phyloP scores from a whole-genome alignment of 2,888 invertebrate species.

The Aphidius colemani region DNA sequence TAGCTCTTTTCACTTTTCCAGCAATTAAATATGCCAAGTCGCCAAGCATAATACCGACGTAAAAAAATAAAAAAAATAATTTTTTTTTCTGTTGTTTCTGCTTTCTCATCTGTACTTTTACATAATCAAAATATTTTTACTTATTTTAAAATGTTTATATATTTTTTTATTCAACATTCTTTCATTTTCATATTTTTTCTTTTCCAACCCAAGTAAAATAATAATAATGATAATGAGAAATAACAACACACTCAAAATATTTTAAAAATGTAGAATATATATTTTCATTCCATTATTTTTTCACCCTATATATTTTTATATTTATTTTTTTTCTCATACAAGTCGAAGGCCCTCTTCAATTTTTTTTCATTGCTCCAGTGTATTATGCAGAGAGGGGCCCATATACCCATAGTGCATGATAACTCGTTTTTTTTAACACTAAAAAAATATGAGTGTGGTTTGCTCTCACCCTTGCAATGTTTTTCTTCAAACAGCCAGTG shows the following conservation, averaged over 20 bases:
- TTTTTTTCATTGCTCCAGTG: slow-evolving; percentile 33
- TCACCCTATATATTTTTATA: background rate
- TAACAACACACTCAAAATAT: no score
- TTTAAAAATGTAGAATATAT: no score
- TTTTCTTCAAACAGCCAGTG: background rate
- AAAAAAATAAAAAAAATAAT: background rate
- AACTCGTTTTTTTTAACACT: no score
- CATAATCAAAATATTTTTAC: slow-evolving; percentile 11
- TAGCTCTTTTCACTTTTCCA: slow-evolving; percentile 18
- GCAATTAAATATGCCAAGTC: slow-evolving; percentile 20
- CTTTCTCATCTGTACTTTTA: background rate
- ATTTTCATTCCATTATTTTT: background rate
- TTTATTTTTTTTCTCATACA: no score
- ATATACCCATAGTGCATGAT: background rate
- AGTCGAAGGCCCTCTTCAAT: slow-evolving; percentile 23
- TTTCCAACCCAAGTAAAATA: no score
- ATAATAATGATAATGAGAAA: no score
- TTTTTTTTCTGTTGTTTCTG: slow-evolving; percentile 1
- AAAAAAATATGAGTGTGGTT: no score
- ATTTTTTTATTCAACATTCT: background rate
- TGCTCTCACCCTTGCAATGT: no score
- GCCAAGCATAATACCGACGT: slow-evolving; percentile 18
- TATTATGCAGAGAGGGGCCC: slow-evolving; percentile 30
- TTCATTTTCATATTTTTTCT: background rate
- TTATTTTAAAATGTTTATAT: background rate